A percentile compares a stretch with the other conserved stretches of the same genome.
Evolutionary conservation across 2,888 invertebrate genomes (phyloP).

Genomic region (Gibbula magus): DNA sequence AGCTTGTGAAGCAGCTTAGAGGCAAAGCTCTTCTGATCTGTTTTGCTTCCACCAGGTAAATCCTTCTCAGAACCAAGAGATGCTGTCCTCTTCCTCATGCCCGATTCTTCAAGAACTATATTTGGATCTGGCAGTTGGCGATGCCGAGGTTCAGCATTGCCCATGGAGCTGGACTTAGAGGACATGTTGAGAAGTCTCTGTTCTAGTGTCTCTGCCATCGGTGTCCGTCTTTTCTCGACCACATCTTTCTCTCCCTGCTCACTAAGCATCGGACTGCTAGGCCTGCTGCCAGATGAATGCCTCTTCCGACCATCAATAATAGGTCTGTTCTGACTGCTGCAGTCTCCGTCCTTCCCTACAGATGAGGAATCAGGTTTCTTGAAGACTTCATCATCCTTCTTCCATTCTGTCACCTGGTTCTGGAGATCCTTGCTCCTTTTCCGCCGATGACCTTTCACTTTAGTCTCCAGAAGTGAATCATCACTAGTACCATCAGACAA

Average conservation of each 20-base stretch:
- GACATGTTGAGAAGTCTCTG: conserved; percentile 45
- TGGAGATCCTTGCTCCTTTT: conserved; percentile 52
- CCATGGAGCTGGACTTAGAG: conserved; percentile 38
- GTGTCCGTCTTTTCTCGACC: conserved; percentile 47
- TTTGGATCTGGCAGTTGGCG: conserved; percentile 33
- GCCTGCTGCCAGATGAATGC: conserved; percentile 64
- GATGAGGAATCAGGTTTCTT: conserved; percentile 46
- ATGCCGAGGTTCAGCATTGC: neutral
- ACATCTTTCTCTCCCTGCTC: conserved; percentile 41
- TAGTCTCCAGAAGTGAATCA: conserved; percentile 33
- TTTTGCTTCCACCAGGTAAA: conserved; percentile 28
- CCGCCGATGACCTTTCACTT: conserved; percentile 41
- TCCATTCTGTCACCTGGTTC: conserved; percentile 37
- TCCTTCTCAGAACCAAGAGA: conserved; percentile 61
- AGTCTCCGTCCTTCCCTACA: conserved; percentile 47
- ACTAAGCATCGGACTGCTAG: conserved; percentile 61
- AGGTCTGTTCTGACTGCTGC: conserved; percentile 38
- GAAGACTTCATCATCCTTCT: conserved; percentile 42
- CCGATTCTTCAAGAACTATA: conserved; percentile 38
- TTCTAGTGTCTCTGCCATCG: conserved; percentile 62
- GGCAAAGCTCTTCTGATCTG: conserved; percentile 47
- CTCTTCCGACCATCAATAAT: conserved; percentile 63
- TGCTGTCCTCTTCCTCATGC: conserved; percentile 48
- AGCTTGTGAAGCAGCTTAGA: conserved; percentile 62
- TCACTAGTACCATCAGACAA: conserved; percentile 38